These are phyloP conservation scores for Bedellia somnulentella DNA, from an alignment of 2,888 invertebrate genomes.

Conservation along the genomic window DNA sequence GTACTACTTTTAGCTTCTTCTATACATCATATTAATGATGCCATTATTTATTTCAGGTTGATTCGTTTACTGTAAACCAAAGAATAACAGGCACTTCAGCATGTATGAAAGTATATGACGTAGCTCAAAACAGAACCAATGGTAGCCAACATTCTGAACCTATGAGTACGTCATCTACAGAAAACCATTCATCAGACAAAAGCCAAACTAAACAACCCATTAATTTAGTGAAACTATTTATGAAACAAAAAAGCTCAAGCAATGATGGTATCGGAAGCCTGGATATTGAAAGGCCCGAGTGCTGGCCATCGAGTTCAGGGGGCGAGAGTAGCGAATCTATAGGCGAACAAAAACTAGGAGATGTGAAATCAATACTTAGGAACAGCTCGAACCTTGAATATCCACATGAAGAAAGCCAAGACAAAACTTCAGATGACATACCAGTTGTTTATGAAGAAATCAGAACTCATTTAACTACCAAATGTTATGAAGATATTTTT, in stretches of 20 bases:
- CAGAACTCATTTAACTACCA: constrained; percentile 31
- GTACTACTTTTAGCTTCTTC: too few relatives aligned
- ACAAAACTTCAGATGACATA: constrained; percentile 47
- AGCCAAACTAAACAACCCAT: constrained; percentile 70
- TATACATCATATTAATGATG: neutral
- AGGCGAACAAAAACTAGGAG: constrained; percentile 37
- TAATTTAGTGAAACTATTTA: constrained; percentile 83
- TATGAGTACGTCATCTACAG: constrained; percentile 56
- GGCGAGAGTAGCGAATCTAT: constrained; percentile 64
- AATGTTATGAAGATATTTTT: constrained; percentile 48
- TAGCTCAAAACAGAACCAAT: constrained; percentile 40
- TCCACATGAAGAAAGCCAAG: constrained; percentile 57
- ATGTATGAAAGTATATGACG: constrained; percentile 54
- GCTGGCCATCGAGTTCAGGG: constrained; percentile 72
- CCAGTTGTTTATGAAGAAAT: constrained; percentile 43
- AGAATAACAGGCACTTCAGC: constrained; percentile 40
- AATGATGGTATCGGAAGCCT: constrained; percentile 77
- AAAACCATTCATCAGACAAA: constrained; percentile 51
- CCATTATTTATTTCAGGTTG: too few relatives aligned
- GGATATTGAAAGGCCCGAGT: constrained; percentile 71
- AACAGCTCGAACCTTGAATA: constrained; percentile 19
- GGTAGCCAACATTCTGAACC: constrained; percentile 53
- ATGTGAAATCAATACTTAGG: constrained; percentile 18
- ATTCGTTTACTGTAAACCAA: constrained; percentile 50
- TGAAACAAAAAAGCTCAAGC: constrained; percentile 86